These are phyloP conservation scores for Synanthedon tipuliformis DNA, from an alignment of 2,888 invertebrate genomes.

Conservation along the genomic window DNA sequence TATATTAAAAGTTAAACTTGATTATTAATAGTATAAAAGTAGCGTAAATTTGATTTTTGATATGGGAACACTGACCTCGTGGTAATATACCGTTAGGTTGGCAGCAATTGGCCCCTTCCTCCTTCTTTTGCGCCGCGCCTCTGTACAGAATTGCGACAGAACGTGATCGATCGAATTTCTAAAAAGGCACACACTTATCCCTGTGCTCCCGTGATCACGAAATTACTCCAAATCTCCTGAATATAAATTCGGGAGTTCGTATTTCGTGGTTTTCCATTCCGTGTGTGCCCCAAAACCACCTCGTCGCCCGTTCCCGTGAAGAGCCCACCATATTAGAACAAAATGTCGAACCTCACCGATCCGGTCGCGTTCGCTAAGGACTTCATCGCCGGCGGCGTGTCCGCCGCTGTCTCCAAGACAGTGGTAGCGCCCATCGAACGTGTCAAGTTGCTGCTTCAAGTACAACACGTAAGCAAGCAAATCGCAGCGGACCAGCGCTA, in stretches of 20 bases:
- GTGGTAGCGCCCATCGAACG: slow-evolving; percentile 97
- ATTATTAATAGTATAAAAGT: background rate
- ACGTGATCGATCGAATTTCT: slow-evolving; percentile 71
- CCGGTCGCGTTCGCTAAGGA: slow-evolving; percentile 91
- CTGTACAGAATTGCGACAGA: slow-evolving; percentile 61
- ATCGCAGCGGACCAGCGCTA: slow-evolving; percentile 90
- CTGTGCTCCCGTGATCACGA: slow-evolving; percentile 68
- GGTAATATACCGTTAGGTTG: slow-evolving; percentile 53
- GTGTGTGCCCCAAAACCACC: slow-evolving; percentile 48
- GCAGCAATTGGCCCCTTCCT: slow-evolving; percentile 60
- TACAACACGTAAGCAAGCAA: slow-evolving; percentile 95
- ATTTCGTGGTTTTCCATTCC: slow-evolving; percentile 62
- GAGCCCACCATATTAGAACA: slow-evolving; percentile 43
- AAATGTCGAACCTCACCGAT: slow-evolving; percentile 73
- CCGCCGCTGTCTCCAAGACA: slow-evolving; percentile 95
- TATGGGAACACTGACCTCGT: slow-evolving; percentile 56
- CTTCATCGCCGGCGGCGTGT: slow-evolving; percentile 92
- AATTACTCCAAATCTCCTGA: slow-evolving; percentile 64
- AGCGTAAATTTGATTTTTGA: slow-evolving; percentile 6
- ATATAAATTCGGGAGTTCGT: slow-evolving; percentile 58
- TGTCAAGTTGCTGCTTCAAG: slow-evolving; percentile 94
- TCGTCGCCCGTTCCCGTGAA: slow-evolving; percentile 40
- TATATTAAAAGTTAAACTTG: too few species aligned
- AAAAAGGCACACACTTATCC: slow-evolving; percentile 68
- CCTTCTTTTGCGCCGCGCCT: slow-evolving; percentile 68